These are phyloP conservation scores for Heptranchias perlo DNA, from an alignment of 2,113 vertebrate genomes.

Conservation along the genomic window DNA sequence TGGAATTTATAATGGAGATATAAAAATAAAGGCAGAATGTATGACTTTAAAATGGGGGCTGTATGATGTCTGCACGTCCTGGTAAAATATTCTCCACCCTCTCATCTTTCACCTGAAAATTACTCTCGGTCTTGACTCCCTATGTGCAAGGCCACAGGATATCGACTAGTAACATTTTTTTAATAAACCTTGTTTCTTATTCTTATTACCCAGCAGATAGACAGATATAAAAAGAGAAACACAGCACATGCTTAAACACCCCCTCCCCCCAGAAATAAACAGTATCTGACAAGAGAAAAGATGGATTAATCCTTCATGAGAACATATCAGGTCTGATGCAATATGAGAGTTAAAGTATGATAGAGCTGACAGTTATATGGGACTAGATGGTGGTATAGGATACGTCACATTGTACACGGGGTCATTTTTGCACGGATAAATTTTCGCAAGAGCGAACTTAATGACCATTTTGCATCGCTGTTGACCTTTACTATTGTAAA, in stretches of 20 bases:
- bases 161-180: no score
- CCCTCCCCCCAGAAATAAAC: neutral
- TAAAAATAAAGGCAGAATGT: no score
- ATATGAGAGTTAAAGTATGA: neutral
- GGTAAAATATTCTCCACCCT: no score
- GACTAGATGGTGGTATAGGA: neutral
- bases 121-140: no score
- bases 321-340: neutral
- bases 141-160: no score
- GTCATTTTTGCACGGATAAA: neutral
- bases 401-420: neutral
- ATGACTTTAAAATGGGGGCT: no score
- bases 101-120: no score
- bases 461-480: neutral
- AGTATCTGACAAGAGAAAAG: neutral
- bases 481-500: neutral
- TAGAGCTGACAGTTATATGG: neutral
- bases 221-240: no score
- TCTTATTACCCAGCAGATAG: no score
- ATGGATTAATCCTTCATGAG: neutral
- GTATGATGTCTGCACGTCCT: no score
- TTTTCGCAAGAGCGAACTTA: neutral
- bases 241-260: neutral
- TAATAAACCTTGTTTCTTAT: no score
- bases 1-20: no score